Evolutionary conservation across 2,797 vertebrate species (phyloP), one percentile per base, ranked within the genome.

Genomic region (Lophius americanus): DNA sequence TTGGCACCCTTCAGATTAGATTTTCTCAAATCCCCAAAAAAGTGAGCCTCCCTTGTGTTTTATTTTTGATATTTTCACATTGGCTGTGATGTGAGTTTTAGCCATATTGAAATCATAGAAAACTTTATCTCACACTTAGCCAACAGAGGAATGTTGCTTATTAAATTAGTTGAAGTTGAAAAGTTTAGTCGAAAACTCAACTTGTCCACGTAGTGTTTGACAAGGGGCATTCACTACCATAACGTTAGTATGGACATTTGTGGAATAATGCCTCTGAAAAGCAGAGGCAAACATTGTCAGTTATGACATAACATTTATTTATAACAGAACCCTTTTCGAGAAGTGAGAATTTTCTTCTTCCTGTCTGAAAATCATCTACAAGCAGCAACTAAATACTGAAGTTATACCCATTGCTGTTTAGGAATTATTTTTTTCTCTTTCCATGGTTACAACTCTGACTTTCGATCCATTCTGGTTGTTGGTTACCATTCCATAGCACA

Each of bases 1-100:
- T 7, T 61, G 42, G 23, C 55, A 43, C 38, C 65, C 51, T 52
- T n/a, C 48, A n/a, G 50, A 35, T 48, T 2, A 7, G 56, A 42
- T 64, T 51, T 68, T 64, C 11, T 32, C 23, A 23, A 23, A 23
- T 23, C 23, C 23, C 23, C 1, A 23, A 23, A 23, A 23, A 23
- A 23, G 23, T 23, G 23, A 23, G 23, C 23, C 23, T 23, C 23
- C 23, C 23, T 23, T 23, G 2, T 23, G 23, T 23, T 23, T 23
- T 23, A 23, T 23, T 23, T 23, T 23, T 23, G 23, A 23, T 23
- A 23, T 23, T 23, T 23, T 23, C 23, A 23, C 23, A 23, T 23
- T 23, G 23, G 23, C 23, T 23, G 23, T 23, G 50, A 9, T 68
- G 32, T 51, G 11, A 44, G 7, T n/a, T 55, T 32, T 65, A 5